Evolutionary conservation across 2,888 invertebrate species (phyloP).

Genomic region (Bedellia somnulentella): DNA sequence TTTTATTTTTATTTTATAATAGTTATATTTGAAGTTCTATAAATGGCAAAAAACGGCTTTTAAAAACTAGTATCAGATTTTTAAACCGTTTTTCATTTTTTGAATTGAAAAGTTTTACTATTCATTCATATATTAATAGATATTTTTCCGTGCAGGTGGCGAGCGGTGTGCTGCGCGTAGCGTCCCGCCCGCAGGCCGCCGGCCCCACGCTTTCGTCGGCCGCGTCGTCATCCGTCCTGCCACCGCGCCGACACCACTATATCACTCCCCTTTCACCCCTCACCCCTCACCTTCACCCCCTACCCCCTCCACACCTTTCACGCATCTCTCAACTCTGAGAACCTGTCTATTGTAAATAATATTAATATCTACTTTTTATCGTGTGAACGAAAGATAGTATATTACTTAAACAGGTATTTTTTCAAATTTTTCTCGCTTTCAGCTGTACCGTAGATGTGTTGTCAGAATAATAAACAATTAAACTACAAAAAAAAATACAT

Average conservation of each 20-base stretch:
- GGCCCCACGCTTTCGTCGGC: no score
- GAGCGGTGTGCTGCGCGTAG: constrained; percentile 53
- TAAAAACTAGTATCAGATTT: background rate
- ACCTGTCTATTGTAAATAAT: constrained; percentile 55
- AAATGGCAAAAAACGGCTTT: background rate
- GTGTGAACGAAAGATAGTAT: constrained; percentile 58
- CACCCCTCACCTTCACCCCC: constrained; percentile 13
- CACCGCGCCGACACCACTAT: constrained; percentile 2
- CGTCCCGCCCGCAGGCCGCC: constrained; percentile 17
- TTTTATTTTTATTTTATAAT: constrained; percentile 10
- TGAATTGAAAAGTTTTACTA: background rate
- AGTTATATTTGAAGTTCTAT: background rate
- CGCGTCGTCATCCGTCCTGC: constrained; percentile 12
- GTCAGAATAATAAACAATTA: constrained; percentile 50
- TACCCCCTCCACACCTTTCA: constrained; percentile 4
- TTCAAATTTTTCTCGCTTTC: constrained; percentile 60
- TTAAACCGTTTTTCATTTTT: constrained; percentile 34
- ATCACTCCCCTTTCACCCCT: constrained; percentile 17
- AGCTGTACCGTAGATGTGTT: constrained; percentile 61
- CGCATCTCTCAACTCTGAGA: constrained; percentile 16
- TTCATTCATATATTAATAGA: background rate
- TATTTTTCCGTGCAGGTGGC: constrained; percentile 32
- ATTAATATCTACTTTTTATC: constrained; percentile 49
- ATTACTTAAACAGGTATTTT: constrained; percentile 58
- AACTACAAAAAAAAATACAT: constrained; percentile 52